phyloP scores from a whole-genome alignment of 2,113 vertebrate genomes.

The Mionectes macconnelli region DNA sequence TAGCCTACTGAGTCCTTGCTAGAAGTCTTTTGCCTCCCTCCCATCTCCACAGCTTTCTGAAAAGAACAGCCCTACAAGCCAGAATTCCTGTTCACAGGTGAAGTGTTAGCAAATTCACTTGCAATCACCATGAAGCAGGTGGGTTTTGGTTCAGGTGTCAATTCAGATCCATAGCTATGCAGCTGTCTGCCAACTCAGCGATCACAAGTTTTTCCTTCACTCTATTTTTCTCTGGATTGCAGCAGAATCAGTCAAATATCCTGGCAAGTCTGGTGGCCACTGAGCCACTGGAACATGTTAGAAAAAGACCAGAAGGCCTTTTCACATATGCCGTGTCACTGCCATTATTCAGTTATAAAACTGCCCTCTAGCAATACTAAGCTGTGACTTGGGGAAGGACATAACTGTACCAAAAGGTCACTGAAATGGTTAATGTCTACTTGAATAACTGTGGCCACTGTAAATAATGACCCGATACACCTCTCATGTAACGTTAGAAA shows the following conservation, averaged over 20 bases:
- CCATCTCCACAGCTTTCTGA: neutral
- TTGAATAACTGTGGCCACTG: neutral
- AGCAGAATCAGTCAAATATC: neutral
- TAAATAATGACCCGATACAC: neutral
- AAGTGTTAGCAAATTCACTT: neutral
- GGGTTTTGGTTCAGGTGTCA: neutral
- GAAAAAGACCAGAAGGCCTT: neutral
- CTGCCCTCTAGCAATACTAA: neutral
- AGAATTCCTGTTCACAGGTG: neutral
- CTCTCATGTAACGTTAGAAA: neutral
- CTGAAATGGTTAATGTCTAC: neutral
- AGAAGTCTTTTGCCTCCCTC: neutral
- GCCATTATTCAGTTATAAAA: neutral
- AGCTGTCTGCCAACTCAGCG: neutral
- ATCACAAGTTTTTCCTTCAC: neutral
- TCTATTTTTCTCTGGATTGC: neutral
- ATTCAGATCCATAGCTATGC: neutral
- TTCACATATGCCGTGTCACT: neutral
- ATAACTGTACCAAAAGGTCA: neutral
- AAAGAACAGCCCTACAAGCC: neutral
- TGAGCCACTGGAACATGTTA: neutral
- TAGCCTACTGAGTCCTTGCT: neutral
- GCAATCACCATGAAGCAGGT: neutral
- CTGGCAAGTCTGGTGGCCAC: neutral
- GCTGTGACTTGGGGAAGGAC: neutral